These are phyloP conservation scores for Protobothrops mucrosquamatus DNA, from an alignment of 2,113 vertebrate genomes.

Conservation along the genomic window DNA sequence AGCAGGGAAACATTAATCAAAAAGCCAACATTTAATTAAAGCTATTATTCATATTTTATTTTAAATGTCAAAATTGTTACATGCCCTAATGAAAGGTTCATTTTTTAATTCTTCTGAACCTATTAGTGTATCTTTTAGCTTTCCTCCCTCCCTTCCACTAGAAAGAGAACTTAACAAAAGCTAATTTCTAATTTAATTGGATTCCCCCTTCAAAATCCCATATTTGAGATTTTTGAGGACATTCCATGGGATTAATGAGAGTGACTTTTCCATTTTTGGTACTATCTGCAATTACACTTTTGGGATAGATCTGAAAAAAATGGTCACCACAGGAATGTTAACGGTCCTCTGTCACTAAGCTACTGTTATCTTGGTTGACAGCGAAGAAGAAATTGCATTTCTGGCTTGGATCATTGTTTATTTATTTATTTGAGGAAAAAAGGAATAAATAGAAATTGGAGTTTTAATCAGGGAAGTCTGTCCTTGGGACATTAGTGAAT, in stretches of 20 bases:
- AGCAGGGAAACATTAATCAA: slow-evolving; percentile 39
- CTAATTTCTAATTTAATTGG: slow-evolving; percentile 19
- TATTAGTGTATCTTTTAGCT: slow-evolving; percentile 17
- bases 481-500: not conserved
- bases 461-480: not conserved
- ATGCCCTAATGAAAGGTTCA: slow-evolving; percentile 6
- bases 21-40: slow-evolving; percentile 47
- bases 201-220: slow-evolving; percentile 26
- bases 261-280: slow-evolving; percentile 49
- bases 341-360: slow-evolving; percentile 58
- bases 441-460: slow-evolving; percentile 19
- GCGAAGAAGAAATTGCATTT: slow-evolving; percentile 58
- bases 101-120: slow-evolving; percentile 11
- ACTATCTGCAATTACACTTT: slow-evolving; percentile 52
- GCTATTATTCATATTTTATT: not conserved
- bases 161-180: not conserved
- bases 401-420: slow-evolving; percentile 56
- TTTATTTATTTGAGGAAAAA: slow-evolving; percentile 8
- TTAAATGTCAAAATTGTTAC: slow-evolving; percentile 11
- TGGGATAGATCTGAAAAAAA: slow-evolving; percentile 55
- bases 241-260: slow-evolving; percentile 53
- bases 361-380: slow-evolving; percentile 53
- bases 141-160: not conserved
- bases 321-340: slow-evolving; percentile 56
- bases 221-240: slow-evolving; percentile 38